These are phyloP conservation scores for Torymus aiolomorphi DNA, from an alignment of 2,888 invertebrate species.

Conservation along the genomic window DNA sequence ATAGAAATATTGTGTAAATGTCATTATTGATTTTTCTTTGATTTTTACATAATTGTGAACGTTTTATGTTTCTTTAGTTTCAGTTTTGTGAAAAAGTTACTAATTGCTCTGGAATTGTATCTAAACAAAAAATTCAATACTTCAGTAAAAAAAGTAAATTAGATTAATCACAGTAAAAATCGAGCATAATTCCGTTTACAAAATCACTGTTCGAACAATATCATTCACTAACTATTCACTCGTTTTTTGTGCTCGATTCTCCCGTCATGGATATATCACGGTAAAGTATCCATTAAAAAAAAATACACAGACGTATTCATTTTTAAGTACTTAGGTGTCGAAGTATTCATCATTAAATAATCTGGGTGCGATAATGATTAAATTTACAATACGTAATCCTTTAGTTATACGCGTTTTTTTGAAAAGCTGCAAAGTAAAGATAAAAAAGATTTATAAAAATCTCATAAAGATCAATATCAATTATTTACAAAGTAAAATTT, in stretches of 20 bases:
- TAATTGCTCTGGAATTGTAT: background rate
- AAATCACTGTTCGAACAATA: background rate
- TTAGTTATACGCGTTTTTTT: background rate
- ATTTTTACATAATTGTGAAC: too few species aligned
- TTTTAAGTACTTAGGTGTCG: slow-evolving; percentile 42
- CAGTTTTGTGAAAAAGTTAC: background rate
- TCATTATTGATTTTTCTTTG: too few species aligned
- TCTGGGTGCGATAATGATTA: slow-evolving; percentile 47
- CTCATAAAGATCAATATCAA: slow-evolving; percentile 7
- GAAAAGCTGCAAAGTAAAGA: slow-evolving; percentile 1
- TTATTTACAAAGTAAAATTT: slow-evolving; percentile 48
- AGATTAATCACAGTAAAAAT: slow-evolving; percentile 39
- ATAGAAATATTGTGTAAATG: background rate
- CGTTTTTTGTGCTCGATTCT: slow-evolving; percentile 3
- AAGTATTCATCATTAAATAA: slow-evolving; percentile 9
- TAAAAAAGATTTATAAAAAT: slow-evolving; percentile 23
- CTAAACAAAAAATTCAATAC: background rate
- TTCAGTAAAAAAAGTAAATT: slow-evolving; percentile 16
- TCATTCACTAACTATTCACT: background rate
- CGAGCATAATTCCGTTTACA: slow-evolving; percentile 3
- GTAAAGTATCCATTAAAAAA: slow-evolving; percentile 36
- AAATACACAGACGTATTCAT: slow-evolving; percentile 10
- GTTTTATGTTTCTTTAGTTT: background rate
- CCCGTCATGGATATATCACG: slow-evolving; percentile 48
- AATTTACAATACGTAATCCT: background rate